These are phyloP conservation scores for Scalopus aquaticus DNA, from an alignment of 2,113 vertebrate species.

Conservation along the genomic window DNA sequence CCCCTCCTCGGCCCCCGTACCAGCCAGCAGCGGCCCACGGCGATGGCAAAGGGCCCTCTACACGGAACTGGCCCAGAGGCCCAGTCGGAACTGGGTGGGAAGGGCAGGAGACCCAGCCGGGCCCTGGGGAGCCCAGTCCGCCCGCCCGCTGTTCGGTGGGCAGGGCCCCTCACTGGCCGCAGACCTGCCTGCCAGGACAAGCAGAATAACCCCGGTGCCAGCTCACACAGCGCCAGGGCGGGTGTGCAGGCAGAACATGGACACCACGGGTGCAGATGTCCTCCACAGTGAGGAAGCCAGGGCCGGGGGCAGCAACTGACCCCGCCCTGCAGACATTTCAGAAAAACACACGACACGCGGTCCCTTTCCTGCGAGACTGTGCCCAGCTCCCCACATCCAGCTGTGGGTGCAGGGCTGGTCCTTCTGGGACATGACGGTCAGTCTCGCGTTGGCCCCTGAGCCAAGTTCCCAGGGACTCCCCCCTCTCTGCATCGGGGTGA, in stretches of 20 bases:
- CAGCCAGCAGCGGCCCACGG: rapidly evolving
- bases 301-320: not conserved
- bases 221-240: rapidly evolving
- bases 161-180: not conserved
- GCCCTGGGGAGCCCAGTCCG: not conserved
- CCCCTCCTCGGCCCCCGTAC: not conserved
- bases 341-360: not conserved
- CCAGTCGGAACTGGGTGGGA: rapidly evolving
- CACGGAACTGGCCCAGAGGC: not conserved
- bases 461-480: not conserved
- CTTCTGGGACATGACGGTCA: rapidly evolving
- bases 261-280: too few relatives aligned
- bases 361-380: not conserved
- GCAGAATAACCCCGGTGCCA: not conserved
- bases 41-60: rapidly evolving
- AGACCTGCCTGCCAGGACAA: not conserved
- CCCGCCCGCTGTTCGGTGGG: not conserved
- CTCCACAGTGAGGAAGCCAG: not conserved
- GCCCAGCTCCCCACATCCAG: not conserved
- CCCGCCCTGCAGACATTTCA: not conserved
- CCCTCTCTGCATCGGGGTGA: not conserved
- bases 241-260: rapidly evolving
- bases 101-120: not conserved
- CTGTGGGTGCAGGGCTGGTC: not conserved
- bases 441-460: not conserved